Evolutionary conservation across 2,797 vertebrate genomes (phyloP).

Genomic region (Anniella stebbinsi): DNA sequence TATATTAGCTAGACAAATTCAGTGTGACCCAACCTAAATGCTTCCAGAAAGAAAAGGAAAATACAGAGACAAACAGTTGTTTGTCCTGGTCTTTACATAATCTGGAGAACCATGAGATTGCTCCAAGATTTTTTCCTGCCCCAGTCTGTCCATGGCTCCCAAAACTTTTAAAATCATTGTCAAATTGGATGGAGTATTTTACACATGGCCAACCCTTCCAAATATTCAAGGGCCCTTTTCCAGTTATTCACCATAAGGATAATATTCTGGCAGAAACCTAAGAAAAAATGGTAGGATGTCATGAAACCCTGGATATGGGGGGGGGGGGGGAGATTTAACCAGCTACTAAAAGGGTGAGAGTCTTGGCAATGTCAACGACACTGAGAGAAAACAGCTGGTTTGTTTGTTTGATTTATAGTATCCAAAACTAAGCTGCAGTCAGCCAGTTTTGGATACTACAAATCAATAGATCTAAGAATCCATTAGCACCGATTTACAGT

Average conservation of each 20-base stretch:
- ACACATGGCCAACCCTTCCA: constrained; percentile 5
- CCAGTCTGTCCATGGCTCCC: not conserved
- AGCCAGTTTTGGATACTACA: no score
- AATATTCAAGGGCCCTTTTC: constrained; percentile 1
- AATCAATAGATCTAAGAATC: no score
- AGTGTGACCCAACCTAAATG: not conserved
- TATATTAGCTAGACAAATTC: not conserved
- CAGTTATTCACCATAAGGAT: not conserved
- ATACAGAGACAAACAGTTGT: not conserved
- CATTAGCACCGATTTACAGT: not conserved
- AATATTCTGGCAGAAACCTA: not conserved
- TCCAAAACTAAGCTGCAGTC: not conserved
- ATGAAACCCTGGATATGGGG: not conserved
- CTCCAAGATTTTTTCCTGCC: not conserved
- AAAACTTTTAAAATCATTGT: not conserved
- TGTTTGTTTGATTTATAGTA: not conserved
- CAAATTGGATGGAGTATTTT: not conserved
- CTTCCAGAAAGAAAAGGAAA: not conserved
- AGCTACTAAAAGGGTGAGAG: not conserved
- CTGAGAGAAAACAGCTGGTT: not conserved
- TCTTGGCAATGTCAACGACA: not conserved
- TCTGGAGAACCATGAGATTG: not conserved
- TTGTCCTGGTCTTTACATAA: not conserved
- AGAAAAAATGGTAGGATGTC: constrained; percentile 11
- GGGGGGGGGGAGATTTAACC: not conserved